These are phyloP conservation scores for Excalfactoria chinensis DNA, from an alignment of 2,113 vertebrate genomes.

Conservation along the genomic window DNA sequence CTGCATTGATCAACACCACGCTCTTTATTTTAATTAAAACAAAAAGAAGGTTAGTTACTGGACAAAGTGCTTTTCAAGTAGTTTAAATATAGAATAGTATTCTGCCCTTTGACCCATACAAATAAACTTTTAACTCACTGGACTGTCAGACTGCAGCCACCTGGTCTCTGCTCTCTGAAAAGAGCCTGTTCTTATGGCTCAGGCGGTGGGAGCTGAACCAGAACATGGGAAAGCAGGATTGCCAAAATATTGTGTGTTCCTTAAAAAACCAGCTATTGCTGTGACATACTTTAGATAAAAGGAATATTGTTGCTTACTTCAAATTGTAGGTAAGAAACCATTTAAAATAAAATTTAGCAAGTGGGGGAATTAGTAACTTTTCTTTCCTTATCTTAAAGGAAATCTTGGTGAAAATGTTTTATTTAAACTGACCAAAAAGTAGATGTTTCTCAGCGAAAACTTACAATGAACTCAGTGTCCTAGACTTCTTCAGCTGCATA, in stretches of 20 bases:
- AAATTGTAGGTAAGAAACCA: neutral
- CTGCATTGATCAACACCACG: neutral
- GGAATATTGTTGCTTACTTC: no score
- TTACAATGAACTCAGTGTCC: neutral
- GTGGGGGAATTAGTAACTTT: neutral
- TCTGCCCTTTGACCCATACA: slow-evolving; percentile 17
- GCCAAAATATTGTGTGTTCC: neutral
- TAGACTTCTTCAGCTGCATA: neutral
- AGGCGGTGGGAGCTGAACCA: neutral
- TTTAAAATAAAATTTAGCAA: neutral
- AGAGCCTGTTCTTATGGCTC: neutral
- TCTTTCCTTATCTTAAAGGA: neutral
- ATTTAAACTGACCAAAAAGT: neutral
- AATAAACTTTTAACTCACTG: neutral
- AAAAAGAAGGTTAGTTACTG: neutral
- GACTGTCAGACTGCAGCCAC: neutral
- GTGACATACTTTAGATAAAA: neutral
- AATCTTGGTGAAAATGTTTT: neutral
- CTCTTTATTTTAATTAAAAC: neutral
- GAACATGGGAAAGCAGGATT: neutral
- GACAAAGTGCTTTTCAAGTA: neutral
- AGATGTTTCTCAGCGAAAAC: neutral
- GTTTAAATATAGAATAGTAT: neutral
- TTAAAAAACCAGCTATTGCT: neutral
- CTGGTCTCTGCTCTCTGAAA: neutral